phyloP scores from a whole-genome alignment of 2,888 invertebrate genomes.

The Stenodema calcarata region DNA sequence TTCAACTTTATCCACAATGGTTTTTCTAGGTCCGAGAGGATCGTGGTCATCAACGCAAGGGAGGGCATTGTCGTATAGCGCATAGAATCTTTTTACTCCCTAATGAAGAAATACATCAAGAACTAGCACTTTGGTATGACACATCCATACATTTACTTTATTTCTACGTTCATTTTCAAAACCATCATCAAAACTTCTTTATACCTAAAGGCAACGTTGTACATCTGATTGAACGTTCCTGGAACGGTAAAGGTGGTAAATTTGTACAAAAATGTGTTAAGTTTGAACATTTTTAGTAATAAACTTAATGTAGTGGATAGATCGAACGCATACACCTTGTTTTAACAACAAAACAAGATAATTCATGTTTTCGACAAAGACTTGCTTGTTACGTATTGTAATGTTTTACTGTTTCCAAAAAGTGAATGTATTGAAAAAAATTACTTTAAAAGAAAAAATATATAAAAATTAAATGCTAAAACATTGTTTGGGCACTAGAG shows the following conservation, averaged over 20 bases:
- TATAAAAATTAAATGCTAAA: not conserved
- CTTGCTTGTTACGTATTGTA: conserved; percentile 24
- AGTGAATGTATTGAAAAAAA: not conserved
- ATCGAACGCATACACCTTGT: not conserved
- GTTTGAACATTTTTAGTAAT: not conserved
- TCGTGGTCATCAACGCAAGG: not conserved
- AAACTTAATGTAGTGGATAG: not conserved
- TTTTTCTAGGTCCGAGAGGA: conserved; percentile 31
- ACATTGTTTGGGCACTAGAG: conserved; percentile 3
- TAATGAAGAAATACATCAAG: not conserved
- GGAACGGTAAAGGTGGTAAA: not conserved
- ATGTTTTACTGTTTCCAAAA: not conserved
- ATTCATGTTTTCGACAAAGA: not conserved
- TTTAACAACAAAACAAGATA: not conserved
- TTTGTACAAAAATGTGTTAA: conserved; percentile 14
- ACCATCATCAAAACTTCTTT: too few relatives aligned
- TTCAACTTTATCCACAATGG: not conserved
- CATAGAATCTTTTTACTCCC: not conserved
- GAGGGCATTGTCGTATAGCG: not conserved
- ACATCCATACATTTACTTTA: not conserved
- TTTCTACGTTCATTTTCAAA: too few relatives aligned
- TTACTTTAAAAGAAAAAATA: not conserved
- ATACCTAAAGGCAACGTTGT: not conserved
- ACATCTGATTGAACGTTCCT: not conserved
- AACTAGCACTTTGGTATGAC: not conserved